Base-by-base conservation (phyloP, 2,888 invertebrate genomes). In the Ectemnius lituratus region DNA sequence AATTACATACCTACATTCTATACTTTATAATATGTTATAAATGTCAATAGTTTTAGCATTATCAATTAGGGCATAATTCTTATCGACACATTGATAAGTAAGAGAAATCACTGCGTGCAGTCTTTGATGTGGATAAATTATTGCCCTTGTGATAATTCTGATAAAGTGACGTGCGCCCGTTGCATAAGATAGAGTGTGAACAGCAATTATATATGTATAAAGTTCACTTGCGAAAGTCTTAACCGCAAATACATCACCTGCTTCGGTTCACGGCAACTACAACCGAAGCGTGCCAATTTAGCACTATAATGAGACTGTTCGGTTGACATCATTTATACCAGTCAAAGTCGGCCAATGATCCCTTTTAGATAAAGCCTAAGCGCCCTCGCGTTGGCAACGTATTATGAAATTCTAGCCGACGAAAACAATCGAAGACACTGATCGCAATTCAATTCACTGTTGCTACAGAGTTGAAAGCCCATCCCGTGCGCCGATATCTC, bases 281-380 rank as follows among this genome's bases (percentile, higher is more conserved):
- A 78, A 83, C 78, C 70, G 77, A 79, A 67, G 59, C 59, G 68
- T 52, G 67, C 77, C 77, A 73, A 77, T 78, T 81, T 72, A 28
- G 66, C 72, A 67, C 49, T 27, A 70, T 58, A 70, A 64, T 45
- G 56, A 62, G 58, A 68, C 62, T 5, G 69, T 67, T 65, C 69
- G 18, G 73, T 76, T 76, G 83, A 74, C 81, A 78, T 76, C 76
- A 49, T 78, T 77, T 45, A 65, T 62, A 56, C 45, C 67, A 45
- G 11, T 75, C 62, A 75, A 83, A 83, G 64, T 78, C 79, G 83
- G 83, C 73, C 83, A 76, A 81, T 71, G 81, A 82, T 81, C 83
- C 73, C 83, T 73, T 83, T 82, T 75, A 70, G 76, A 68, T 70
- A 75, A 76, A 47, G 70, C 63, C 59, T 49, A 68, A 71, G 62